Percentiles rank a stretch among this genome's conserved stretches.
Conservation (phyloP, 2,113 vertebrate genomes). For the Sylvicapra grimmia region DNA sequence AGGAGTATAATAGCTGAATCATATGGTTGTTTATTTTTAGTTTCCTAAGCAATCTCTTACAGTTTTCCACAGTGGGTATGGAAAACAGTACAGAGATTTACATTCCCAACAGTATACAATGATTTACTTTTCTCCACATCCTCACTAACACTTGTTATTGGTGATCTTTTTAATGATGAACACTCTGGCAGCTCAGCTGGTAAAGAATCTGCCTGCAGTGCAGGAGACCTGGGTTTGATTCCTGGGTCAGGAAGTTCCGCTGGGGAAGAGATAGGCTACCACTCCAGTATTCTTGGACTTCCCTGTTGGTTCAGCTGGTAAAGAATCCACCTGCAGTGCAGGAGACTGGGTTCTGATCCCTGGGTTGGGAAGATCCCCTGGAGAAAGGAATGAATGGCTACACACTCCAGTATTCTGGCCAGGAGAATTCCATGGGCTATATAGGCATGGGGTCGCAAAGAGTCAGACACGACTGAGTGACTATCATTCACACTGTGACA, state of each 20-base stretch:
- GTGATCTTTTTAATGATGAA: not conserved
- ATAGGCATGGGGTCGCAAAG: not conserved
- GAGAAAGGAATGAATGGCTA: not conserved
- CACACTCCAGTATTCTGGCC: not conserved
- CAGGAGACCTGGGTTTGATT: not conserved
- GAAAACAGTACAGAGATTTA: not conserved
- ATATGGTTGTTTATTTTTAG: not conserved
- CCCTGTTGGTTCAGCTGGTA: not conserved
- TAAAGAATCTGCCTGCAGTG: not conserved
- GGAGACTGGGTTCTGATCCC: not conserved
- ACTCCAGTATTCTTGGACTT: not conserved
- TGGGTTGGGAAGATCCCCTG: not conserved
- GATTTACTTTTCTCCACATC: not conserved
- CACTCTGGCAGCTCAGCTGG: not conserved
- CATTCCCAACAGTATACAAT: not conserved
- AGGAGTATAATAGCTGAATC: not conserved
- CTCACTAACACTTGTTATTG: not conserved
- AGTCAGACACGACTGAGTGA: rapidly evolving
- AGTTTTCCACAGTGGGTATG: not conserved
- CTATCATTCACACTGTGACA: not conserved
- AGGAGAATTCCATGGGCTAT: not conserved
- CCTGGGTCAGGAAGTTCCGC: not conserved
- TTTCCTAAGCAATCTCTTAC: not conserved
- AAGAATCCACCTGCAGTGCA: not conserved
- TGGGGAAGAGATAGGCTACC: not conserved